phyloP scores from a whole-genome alignment of 2,888 invertebrate genomes.

The Drosophila prostipennis region DNA sequence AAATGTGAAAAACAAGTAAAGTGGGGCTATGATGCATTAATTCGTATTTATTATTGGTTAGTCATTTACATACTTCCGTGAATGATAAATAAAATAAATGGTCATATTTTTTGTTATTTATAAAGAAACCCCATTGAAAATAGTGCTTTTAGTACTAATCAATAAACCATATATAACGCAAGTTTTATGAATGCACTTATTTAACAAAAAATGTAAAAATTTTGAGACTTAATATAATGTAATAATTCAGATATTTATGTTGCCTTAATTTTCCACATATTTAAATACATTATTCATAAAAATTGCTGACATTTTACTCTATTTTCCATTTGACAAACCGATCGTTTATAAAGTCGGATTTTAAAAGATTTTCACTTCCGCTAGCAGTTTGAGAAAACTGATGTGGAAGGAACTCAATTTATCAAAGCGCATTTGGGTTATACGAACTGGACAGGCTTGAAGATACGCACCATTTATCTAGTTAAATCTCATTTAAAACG shows the following conservation, averaged over 20 bases:
- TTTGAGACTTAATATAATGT: too few species aligned
- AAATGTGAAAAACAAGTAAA: neutral
- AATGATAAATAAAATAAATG: neutral
- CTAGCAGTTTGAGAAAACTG: constrained; percentile 20
- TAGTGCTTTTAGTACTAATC: too few species aligned
- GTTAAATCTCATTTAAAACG: constrained; percentile 72
- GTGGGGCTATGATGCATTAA: too few species aligned
- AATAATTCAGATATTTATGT: too few species aligned
- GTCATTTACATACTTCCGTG: neutral
- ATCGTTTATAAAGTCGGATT: constrained; percentile 36
- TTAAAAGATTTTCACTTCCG: constrained; percentile 49
- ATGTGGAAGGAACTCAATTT: constrained; percentile 54
- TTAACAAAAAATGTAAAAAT: too few species aligned
- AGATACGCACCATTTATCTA: constrained; percentile 81
- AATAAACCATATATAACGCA: too few species aligned
- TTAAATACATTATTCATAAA: too few species aligned
- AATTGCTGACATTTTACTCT: neutral
- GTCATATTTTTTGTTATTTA: too few species aligned
- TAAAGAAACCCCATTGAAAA: too few species aligned
- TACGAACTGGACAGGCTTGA: constrained; percentile 29
- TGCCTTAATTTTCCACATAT: too few species aligned
- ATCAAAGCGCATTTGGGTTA: constrained; percentile 39
- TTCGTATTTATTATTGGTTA: neutral
- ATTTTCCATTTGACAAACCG: neutral
- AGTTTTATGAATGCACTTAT: too few species aligned